Evolutionary conservation across 2,888 invertebrate species (phyloP).

Genomic region (Drosophila stalkeri): DNA sequence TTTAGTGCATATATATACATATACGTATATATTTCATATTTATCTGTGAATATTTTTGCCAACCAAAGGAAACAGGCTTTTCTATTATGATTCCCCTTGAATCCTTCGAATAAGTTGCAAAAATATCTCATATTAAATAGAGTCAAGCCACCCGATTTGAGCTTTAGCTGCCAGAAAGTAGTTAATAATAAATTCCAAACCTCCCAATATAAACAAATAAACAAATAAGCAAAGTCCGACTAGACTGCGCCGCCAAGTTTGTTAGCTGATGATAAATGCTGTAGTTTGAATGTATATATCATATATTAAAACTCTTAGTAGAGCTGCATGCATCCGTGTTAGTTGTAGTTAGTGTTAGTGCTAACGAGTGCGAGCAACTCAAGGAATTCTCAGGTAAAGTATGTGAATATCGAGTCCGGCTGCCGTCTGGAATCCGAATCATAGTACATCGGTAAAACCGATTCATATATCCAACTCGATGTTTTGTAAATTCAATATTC

Average conservation of each 20-base stretch:
- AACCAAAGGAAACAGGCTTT: not conserved
- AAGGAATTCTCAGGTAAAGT: conserved; percentile 51
- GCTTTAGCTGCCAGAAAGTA: conserved; percentile 5
- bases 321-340: conserved; percentile 61
- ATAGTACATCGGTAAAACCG: conserved; percentile 34
- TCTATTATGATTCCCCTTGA: not conserved
- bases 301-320: conserved; percentile 46
- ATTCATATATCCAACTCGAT: conserved; percentile 39
- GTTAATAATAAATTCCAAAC: not conserved
- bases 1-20: not conserved
- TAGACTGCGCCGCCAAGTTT: conserved; percentile 40
- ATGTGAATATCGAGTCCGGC: conserved; percentile 19
- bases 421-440: not conserved
- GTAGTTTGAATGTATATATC: conserved; percentile 77
- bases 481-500: conserved; percentile 68
- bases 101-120: conserved; percentile 15
- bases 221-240: conserved; percentile 1
- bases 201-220: conserved; percentile 2
- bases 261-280: conserved; percentile 81
- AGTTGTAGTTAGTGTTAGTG: conserved; percentile 19
- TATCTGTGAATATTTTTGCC: conserved; percentile 15
- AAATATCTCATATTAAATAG: conserved; percentile 17
- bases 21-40: not conserved
- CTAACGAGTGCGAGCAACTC: not conserved
- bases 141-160: not conserved